Evolutionary conservation across 2,888 invertebrate species (phyloP).

Genomic region (Choreutis nemorana): DNA sequence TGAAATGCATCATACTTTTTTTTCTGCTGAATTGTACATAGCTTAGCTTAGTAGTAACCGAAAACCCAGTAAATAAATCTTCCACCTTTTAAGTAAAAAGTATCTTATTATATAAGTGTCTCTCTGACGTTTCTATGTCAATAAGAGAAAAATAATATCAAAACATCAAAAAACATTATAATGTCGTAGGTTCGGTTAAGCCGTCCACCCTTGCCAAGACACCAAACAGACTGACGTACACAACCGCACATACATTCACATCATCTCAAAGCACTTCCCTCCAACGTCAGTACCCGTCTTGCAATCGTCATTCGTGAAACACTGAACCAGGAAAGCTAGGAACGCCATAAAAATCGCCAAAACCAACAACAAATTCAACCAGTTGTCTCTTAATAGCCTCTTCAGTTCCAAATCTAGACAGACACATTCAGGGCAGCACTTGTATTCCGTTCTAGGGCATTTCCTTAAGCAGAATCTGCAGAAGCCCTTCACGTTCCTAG

Average conservation of each 20-base stretch:
- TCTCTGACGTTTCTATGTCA: no score
- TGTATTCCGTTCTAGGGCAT: constrained; percentile 39
- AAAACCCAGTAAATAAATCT: no score
- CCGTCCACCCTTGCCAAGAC: neutral
- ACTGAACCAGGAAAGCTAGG: constrained; percentile 38
- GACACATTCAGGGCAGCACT: constrained; percentile 42
- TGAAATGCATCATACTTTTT: no score
- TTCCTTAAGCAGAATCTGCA: constrained; percentile 38
- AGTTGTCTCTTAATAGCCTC: constrained; percentile 43
- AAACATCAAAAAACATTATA: no score
- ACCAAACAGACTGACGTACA: no score
- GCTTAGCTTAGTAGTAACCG: no score
- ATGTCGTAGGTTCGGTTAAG: no score
- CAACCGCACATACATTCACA: no score
- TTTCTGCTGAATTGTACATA: no score
- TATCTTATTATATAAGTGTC: no score
- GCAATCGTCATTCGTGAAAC: constrained; percentile 26
- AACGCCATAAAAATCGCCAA: constrained; percentile 38
- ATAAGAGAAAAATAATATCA: no score
- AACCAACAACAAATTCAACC: constrained; percentile 46
- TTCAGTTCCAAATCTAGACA: constrained; percentile 42
- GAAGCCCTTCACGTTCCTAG: constrained; percentile 25
- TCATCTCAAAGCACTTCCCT: constrained; percentile 35
- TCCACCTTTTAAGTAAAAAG: no score
- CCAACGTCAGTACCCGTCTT: constrained; percentile 20